Evolutionary conservation across 1,140 invertebrate species (phyloP), one percentile per base, ranked within the genome.

Genomic region (Metopolophium dirhodum): DNA sequence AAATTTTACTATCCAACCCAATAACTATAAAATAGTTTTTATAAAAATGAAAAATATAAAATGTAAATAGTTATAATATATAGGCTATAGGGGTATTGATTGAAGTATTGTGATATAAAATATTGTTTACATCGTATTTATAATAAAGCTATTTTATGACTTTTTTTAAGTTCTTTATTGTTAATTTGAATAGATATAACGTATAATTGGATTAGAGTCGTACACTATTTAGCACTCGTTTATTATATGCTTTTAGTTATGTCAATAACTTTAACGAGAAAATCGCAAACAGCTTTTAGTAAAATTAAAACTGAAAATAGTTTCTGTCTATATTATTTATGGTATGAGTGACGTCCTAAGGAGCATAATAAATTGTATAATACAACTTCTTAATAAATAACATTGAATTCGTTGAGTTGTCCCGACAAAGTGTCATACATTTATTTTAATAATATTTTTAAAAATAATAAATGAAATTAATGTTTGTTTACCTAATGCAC

Each of bases 241-340:
- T 90, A 90, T 90, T 61, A 90, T 90, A 68, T 45, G 45, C 37
- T 45, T 68, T 90, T 68, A 68, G 51, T 90, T 18, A 68, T 90
- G 57, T 90, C 57, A 90, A 89, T 89, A 89, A 89, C 88, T 89
- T 89, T 61, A 90, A 90, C 54, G 57, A 41, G 89, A 90, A 90
- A 90, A 90, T 90, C 89, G 57, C 57, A 90, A 90, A 90, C 89
- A 68, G 89, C 89, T 90, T 90, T 90, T 90, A 90, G 89, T 26
- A 45, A 90, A 68, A 90, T 90, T 90, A 90, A 90, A 90, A 90
- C 89, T 47, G 57, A 90, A 68, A 90, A 90, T 90, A 90, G 41
- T 90, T 90, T 90, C 89, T 68, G 54, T 90, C 89, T 68, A 68
- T 90, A 68, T 90, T 68, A 90, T 90, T 90, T 90, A 90, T 68